Evolutionary conservation across 2,797 vertebrate genomes (phyloP).

Genomic region (Thaleichthys pacificus): DNA sequence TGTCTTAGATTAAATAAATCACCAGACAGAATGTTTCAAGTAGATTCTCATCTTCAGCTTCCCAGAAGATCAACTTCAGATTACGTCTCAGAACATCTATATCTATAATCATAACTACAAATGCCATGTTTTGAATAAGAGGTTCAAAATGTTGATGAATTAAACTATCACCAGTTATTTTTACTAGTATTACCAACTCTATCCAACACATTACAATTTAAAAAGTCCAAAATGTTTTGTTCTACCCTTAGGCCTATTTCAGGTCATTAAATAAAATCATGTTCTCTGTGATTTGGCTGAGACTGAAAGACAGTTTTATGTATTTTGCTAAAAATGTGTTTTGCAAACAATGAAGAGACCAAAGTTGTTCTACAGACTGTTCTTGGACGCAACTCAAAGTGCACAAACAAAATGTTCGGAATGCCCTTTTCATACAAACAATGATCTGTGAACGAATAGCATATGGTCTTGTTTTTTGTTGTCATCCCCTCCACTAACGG

Average conservation of each 20-base stretch:
- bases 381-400: conserved; percentile 53
- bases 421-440: conserved; percentile 23
- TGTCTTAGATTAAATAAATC: no score
- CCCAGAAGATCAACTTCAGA: conserved; percentile 6
- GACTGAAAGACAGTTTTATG: no score
- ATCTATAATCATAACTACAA: conserved; percentile 7
- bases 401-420: conserved; percentile 15
- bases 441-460: conserved; percentile 8
- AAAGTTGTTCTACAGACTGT: conserved; percentile 31
- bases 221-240: no score
- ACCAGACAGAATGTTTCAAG: background rate
- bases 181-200: background rate
- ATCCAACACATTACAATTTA: background rate
- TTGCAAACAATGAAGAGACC: conserved; percentile 18
- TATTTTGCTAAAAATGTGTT: background rate
- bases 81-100: background rate
- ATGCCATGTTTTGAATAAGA: conserved; percentile 6
- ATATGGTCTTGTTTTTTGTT: conserved; percentile 46
- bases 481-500: conserved; percentile 18
- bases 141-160: conserved; percentile 10
- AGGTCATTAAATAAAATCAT: no score
- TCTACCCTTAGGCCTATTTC: no score
- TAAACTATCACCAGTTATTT: background rate
- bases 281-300: no score
- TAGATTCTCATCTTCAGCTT: conserved; percentile 7